Evolutionary conservation across 2,888 invertebrate genomes (phyloP).

Genomic region (Cheilosia pagana): DNA sequence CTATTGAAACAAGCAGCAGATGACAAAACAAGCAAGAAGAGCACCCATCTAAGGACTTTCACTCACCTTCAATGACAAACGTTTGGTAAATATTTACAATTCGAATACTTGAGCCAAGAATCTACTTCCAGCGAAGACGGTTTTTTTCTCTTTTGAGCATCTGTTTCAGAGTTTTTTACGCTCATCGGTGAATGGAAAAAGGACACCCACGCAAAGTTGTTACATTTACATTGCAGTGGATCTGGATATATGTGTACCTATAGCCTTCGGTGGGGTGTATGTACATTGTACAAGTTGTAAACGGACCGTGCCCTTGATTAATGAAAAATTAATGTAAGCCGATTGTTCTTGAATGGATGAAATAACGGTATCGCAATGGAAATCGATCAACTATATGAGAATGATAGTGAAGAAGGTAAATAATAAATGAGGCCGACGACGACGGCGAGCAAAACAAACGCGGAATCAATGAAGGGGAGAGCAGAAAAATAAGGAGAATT

Average conservation of each 20-base stretch:
- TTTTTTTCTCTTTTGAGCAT: not conserved
- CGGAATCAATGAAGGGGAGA: not conserved
- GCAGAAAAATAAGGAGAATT: not conserved
- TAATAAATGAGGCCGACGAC: constrained; percentile 23
- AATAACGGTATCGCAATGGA: constrained; percentile 19
- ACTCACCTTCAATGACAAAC: constrained; percentile 29
- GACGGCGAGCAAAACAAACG: constrained; percentile 13
- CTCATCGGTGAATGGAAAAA: constrained; percentile 9
- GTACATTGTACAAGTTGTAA: not conserved
- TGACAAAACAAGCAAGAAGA: not conserved
- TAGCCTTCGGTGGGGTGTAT: not conserved
- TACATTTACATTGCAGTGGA: not conserved
- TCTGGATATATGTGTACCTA: not conserved
- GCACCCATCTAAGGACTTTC: constrained; percentile 12
- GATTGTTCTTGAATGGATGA: constrained; percentile 42
- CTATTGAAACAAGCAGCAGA: not conserved
- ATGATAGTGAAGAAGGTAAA: constrained; percentile 17
- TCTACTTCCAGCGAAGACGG: constrained; percentile 1
- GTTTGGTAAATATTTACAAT: constrained; percentile 59
- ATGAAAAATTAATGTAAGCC: constrained; percentile 41
- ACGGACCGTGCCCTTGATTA: constrained; percentile 23
- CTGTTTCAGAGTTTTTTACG: not conserved
- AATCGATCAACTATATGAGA: constrained; percentile 8
- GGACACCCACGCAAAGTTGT: not conserved
- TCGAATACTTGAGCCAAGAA: constrained; percentile 50